Evolutionary conservation across 2,797 vertebrate species (phyloP), one percentile per base, ranked within the genome.

Genomic region (Meriones psammophilus): DNA sequence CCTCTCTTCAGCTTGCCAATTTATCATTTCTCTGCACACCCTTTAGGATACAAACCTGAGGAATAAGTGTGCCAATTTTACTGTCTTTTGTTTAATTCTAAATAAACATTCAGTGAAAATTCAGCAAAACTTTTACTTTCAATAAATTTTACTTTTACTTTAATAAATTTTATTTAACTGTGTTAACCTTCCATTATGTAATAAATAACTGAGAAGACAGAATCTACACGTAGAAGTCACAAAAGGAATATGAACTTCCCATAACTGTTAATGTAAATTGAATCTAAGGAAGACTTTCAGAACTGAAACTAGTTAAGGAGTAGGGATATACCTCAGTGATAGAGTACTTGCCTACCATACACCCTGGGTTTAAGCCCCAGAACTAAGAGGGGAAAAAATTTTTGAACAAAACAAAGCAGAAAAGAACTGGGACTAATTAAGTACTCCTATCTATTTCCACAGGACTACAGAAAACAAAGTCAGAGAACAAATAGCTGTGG

Each of bases 101-200:
- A 36, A 87, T 89, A 93, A 95, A 86, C 17, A n/a, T 8, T 93
- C 54, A 91, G 30, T 74, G 8, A 92, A 86, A 84, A 94, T 50
- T 89, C 5, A 2, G 5, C 50, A 95, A 89, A 69, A 89, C 1
- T 18, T n/a, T 88, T 66, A 91, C 22, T 96, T 60, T 4, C 74
- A 69, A 7, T 33, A 79, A 91, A 91, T 81, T 88, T 89, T 95
- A 89, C 1, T 18, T n/a, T 88, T 66, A 91, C 18, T 96, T 60
- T 3, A 69, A 7, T 33, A 79, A 91, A 91, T 81, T 88, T 89
- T 95, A 79, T 58, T 79, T 81, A 85, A 94, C 69, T 83, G 24
- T 68, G 42, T 79, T 91, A 87, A 56, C 36, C 2, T 73, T 86
- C 58, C 78, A 95, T 60, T 73, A 28, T 33, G 74, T 66, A 14